Evolutionary conservation across 2,113 vertebrate species (phyloP), one percentile per base, ranked within the genome.

Genomic region (Saccopteryx bilineata): DNA sequence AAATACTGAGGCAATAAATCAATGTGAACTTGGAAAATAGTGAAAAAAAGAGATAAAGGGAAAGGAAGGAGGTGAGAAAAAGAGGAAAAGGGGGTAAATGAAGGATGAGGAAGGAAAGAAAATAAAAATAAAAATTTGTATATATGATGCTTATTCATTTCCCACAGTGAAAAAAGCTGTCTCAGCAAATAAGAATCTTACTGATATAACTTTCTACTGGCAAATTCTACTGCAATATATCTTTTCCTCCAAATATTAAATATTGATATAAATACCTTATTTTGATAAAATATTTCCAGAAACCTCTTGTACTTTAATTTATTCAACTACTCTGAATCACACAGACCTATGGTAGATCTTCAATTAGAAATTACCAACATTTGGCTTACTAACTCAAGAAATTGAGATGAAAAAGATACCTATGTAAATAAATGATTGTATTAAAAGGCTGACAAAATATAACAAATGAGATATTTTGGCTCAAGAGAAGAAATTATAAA

Each of bases 301-400:
- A 8, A 5, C 39, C 6, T 31, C 71, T 84, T 33, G 52, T 79
- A 75, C 31, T 93, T 54, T 65, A 79, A 48, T 69, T 65, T 31
- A 75, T 89, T 79, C 54, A 80, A 56, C 26, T 39, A 63, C 39
- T 56, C 10, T 81, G 54, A 54, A 75, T 28, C 48, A 78, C 33
- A 91, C 12, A 66, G 26, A 52, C 46, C 61, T 63, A 1, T 23
- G 10, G 28, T 46, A 61, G 26, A 7, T 91, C n/a, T 11, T 50
- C 8, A 48, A 19, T 8, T 69, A 90, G 46, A 78, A 93, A 81
- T 58, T 63, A 93, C 80, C 28, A 8, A 48, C 33, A 48, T 33
- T 89, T 95, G 23, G 4, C 39, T 93, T 87, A 58, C 87, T 76
- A 65, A n/a, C 50, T 92, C 5, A 54, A 92, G 61, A 87, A 78